Evolutionary conservation across 2,888 invertebrate species (phyloP).

Genomic region (Crossocerus cetratus): DNA sequence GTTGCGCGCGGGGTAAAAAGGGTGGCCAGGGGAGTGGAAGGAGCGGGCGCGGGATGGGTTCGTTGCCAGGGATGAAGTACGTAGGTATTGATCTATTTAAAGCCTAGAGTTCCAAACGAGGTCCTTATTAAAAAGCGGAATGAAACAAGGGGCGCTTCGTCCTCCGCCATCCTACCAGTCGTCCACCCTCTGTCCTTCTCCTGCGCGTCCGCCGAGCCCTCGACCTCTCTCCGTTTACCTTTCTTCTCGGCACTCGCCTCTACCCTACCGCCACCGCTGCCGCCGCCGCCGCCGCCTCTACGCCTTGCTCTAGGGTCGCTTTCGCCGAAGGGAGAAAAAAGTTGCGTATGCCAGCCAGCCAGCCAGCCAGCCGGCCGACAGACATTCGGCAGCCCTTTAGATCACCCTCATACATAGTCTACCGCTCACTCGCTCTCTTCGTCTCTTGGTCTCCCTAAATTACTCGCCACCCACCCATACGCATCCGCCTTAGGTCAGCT

Average conservation of each 20-base stretch:
- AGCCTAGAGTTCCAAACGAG: constrained; percentile 78
- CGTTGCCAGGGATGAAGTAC: constrained; percentile 77
- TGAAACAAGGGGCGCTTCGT: constrained; percentile 72
- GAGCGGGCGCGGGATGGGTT: constrained; percentile 70
- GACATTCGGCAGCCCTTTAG: constrained; percentile 50
- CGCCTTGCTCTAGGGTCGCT: constrained; percentile 35
- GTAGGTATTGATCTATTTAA: constrained; percentile 77
- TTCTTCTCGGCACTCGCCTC: constrained; percentile 36
- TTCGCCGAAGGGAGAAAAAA: constrained; percentile 42
- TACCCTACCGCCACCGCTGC: constrained; percentile 1
- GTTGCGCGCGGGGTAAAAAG: constrained; percentile 76
- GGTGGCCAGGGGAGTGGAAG: constrained; percentile 65
- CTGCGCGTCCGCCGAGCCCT: constrained; percentile 32
- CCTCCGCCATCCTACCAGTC: constrained; percentile 47
- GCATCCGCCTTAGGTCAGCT: no score
- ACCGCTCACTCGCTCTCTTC: background rate
- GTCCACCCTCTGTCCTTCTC: constrained; percentile 26
- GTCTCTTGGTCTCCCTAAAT: background rate
- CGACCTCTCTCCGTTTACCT: constrained; percentile 41
- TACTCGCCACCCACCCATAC: no score
- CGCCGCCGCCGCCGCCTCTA: constrained; percentile 17
- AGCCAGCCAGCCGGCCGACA: constrained; percentile 11
- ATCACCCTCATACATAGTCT: constrained; percentile 6
- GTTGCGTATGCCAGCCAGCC: constrained; percentile 33
- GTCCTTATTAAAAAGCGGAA: constrained; percentile 78